Percentiles rank a stretch among this genome's conserved stretches.
Evolutionary conservation across 2,888 invertebrate species (phyloP).

Genomic region (Nycteola revayana): DNA sequence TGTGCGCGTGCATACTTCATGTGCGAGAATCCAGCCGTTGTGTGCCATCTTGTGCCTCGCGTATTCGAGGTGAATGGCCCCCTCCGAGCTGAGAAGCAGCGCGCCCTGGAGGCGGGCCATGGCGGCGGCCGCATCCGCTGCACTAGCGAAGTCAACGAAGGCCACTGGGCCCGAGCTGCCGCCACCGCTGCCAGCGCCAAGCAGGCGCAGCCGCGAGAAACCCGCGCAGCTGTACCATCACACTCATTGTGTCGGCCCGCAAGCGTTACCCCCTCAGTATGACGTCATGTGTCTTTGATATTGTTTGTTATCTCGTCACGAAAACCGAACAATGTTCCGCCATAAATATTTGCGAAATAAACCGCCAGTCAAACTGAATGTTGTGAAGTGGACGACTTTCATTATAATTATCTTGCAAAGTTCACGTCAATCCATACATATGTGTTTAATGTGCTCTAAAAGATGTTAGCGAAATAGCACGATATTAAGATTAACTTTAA

Average conservation of each 20-base stretch:
- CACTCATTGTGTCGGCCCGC: conserved; percentile 57
- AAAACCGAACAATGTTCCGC: conserved; percentile 20
- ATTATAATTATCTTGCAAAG: no score
- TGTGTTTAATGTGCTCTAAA: conserved; percentile 10
- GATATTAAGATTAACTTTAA: conserved; percentile 19
- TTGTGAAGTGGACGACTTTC: no score
- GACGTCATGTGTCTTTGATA: conserved; percentile 28
- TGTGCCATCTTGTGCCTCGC: conserved; percentile 99
- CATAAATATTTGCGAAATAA: conserved; percentile 4
- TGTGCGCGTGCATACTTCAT: conserved; percentile 79
- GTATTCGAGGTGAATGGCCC: conserved; percentile 99
- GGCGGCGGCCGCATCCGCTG: conserved; percentile 94
- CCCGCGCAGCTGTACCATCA: conserved; percentile 96
- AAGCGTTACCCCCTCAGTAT: conserved; percentile 61
- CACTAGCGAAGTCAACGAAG: conserved; percentile 98
- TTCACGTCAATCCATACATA: no score
- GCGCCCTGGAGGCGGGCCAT: conserved; percentile 97
- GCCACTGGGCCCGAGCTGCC: conserved; percentile 91
- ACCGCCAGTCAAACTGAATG: no score
- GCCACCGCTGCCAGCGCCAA: conserved; percentile 86
- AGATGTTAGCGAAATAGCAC: conserved; percentile 16
- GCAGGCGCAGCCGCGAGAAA: conserved; percentile 98
- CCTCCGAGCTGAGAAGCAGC: conserved; percentile 97
- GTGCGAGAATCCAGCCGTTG: conserved; percentile 82
- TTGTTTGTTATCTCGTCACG: conserved; percentile 19